A percentile compares a stretch with the other conserved stretches of the same genome.
Conservation (phyloP, 2,888 invertebrate species). For the Eupsilia transversa region DNA sequence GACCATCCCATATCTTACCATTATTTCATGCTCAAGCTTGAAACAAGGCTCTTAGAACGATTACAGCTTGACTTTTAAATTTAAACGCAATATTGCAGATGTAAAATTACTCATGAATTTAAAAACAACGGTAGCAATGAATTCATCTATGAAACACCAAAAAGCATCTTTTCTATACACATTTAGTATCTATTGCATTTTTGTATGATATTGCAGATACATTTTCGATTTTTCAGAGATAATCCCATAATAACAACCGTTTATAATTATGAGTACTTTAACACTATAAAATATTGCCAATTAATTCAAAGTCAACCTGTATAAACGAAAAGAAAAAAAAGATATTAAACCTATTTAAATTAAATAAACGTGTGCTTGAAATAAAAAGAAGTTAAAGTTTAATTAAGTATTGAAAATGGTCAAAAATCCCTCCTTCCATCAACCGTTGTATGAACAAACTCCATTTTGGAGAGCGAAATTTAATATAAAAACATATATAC, state of each 20-base stretch:
- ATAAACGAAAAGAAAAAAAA: neutral
- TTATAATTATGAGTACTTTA: neutral
- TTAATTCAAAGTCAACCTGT: slow-evolving; percentile 7
- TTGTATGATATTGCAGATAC: neutral
- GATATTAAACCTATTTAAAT: slow-evolving; percentile 3
- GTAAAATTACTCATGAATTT: neutral
- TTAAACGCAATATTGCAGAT: neutral
- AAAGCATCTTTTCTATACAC: neutral
- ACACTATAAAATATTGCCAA: neutral
- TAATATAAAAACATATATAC: slow-evolving; percentile 62
- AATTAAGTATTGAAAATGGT: neutral
- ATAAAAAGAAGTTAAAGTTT: slow-evolving; percentile 19
- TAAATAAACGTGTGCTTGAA: slow-evolving; percentile 27
- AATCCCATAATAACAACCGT: neutral
- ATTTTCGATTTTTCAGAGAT: too few species aligned
- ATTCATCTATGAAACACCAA: neutral
- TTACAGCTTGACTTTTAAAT: neutral
- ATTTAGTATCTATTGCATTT: neutral
- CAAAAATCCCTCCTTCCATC: slow-evolving; percentile 30
- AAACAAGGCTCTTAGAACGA: slow-evolving; percentile 5
- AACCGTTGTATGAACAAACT: slow-evolving; percentile 64
- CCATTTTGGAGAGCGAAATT: slow-evolving; percentile 68
- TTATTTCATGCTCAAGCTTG: slow-evolving; percentile 18
- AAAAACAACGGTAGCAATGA: neutral
- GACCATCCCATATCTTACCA: slow-evolving; percentile 8